Evolutionary conservation across 2,797 vertebrate genomes (phyloP), one percentile per base, ranked within the genome.

Genomic region (Chelonia mydas): DNA sequence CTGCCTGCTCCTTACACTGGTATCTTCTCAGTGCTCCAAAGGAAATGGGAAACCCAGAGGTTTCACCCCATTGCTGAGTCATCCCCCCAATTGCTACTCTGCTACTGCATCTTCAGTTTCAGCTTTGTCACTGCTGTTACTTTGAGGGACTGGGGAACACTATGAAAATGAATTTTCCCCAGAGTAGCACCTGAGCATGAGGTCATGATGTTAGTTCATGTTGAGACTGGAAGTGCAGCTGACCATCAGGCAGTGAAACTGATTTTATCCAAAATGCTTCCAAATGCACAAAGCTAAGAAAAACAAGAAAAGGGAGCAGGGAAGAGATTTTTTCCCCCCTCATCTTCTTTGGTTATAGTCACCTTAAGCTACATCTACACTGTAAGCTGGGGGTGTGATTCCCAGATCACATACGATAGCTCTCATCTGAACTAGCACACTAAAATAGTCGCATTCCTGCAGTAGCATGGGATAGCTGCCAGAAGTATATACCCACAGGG

Each of bases 151-250:
- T 78, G 33, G 76, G 61, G 82, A 55, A 49, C 85, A 94, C 57
- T 80, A 17, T 51, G 28, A 28, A 53, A 13, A 51, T 50, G 11
- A 87, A 87, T n/a, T 96, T 91, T 92, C 95, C 92, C 92, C 3
- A 0, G 79, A 96, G 87, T 87, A 93, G 54, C 11, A 13, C 79
- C 72, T 72, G 6, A 37, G 37, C 37, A 25, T 23, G 37, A 8
- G 12, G 23, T 45, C 41, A 74, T 74, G 19, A 41, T 45, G 23
- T 19, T 25, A 45, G 37, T 45, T 45, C 85, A 45, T 27, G 47
- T 65, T 53, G 17, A 19, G 83, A 91, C 88, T 95, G 81, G 50
- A 96, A 88, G 94, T n/a, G 87, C 87, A 90, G 83, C 41, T 89
- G 76, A 93, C 83, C 50, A 89, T 61, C 89, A 88, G 7, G 6